Percentiles rank a stretch among this genome's conserved stretches.
These are phyloP conservation scores for Bombus difficillimus DNA, from an alignment of 1,140 invertebrate genomes.

Conservation along the genomic window DNA sequence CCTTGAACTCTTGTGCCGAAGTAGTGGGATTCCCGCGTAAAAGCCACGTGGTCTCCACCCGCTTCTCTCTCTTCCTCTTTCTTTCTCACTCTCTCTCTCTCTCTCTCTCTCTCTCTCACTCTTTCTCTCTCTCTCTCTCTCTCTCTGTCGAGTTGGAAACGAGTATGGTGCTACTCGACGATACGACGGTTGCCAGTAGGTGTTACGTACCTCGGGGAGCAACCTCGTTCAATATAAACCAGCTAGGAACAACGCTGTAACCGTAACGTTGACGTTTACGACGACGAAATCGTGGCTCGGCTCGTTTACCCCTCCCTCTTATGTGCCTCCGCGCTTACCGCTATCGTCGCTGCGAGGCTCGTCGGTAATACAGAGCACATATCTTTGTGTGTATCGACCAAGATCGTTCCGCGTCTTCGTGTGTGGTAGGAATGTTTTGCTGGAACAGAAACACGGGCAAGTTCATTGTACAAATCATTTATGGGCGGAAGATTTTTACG, in stretches of 20 bases:
- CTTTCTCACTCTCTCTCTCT: not conserved
- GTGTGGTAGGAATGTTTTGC: conserved; percentile 37
- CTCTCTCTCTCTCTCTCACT: not conserved
- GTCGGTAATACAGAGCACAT: conserved; percentile 67
- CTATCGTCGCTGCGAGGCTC: conserved; percentile 59
- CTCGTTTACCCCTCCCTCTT: conserved; percentile 77
- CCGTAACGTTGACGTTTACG: conserved; percentile 84
- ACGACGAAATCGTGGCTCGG: conserved; percentile 83
- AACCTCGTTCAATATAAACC: conserved; percentile 83
- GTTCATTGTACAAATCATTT: conserved; percentile 45
- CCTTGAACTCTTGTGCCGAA: conserved; percentile 55
- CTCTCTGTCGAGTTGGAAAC: conserved; percentile 58
- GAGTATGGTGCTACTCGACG: conserved; percentile 66
- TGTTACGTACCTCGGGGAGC: conserved; percentile 83
- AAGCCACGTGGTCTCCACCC: conserved; percentile 74
- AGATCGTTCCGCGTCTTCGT: conserved; percentile 58
- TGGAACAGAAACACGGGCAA: conserved; percentile 35
- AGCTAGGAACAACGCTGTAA: conserved; percentile 82
- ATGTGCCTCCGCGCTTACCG: conserved; percentile 58
- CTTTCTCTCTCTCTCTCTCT: conserved; percentile 9
- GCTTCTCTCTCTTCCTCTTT: not conserved
- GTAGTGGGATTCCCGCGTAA: conserved; percentile 75
- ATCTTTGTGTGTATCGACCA: conserved; percentile 54
- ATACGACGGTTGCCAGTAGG: conserved; percentile 75
- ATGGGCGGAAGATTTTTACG: conserved; percentile 15